Conservation (phyloP, 2,888 invertebrate species). For the Plemyria rubiginata region DNA sequence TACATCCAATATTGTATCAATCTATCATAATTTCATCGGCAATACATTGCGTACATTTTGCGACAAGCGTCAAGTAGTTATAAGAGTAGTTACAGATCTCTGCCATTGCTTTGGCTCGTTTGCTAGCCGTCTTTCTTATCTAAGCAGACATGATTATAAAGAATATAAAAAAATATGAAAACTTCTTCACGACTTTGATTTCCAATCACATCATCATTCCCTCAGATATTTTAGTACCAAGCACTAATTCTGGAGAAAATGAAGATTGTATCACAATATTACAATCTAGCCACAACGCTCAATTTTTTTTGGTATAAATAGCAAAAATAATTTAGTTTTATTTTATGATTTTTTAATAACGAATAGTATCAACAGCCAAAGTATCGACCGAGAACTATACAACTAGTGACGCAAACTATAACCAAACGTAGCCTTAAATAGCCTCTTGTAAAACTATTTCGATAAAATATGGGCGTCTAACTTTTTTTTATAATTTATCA, state of each 20-base stretch:
- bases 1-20: slow-evolving; percentile 27
- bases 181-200: no score
- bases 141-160: neutral
- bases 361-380: no score
- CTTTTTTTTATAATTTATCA: no score
- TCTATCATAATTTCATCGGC: slow-evolving; percentile 22
- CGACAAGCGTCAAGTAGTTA: slow-evolving; percentile 21
- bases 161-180: no score
- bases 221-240: no score
- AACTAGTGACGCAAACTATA: slow-evolving; percentile 15
- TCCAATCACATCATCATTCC: no score
- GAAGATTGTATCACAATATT: no score
- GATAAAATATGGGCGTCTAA: neutral
- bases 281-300: neutral
- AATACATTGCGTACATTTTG: slow-evolving; percentile 27
- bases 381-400: slow-evolving; percentile 3
- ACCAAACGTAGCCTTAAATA: slow-evolving; percentile 24
- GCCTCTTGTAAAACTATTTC: slow-evolving; percentile 14
- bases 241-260: no score
- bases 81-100: slow-evolving; percentile 14
- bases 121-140: neutral
- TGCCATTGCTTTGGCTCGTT: neutral
- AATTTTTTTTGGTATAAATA: no score
- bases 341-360: no score
- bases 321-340: no score